A percentile compares a stretch with the other conserved stretches of the same genome.
phyloP scores from a whole-genome alignment of 2,888 invertebrate species.

The Tenthredo scrophulariae region DNA sequence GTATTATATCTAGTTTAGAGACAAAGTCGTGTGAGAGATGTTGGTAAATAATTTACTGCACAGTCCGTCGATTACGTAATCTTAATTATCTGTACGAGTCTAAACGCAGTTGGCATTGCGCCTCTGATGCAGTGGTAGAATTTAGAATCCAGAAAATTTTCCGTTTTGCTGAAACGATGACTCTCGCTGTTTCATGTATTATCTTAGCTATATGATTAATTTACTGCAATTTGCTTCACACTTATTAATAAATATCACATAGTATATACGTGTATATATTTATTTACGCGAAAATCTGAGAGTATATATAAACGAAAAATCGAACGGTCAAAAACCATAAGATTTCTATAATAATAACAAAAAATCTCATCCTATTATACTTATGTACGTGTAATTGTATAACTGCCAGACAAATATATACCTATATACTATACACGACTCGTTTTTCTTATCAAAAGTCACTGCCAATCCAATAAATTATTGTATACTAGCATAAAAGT shows the following conservation, averaged over 20 bases:
- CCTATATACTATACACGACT: not conserved
- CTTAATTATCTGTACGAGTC: not conserved
- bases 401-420: not conserved
- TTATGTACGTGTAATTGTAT: not conserved
- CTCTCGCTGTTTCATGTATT: no score
- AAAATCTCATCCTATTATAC: not conserved
- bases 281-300: no score
- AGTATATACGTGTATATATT: no score
- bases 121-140: not conserved
- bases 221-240: no score
- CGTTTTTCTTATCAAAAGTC: not conserved
- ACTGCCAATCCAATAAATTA: not conserved
- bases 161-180: not conserved
- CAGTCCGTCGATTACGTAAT: constrained; percentile 21
- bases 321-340: no score
- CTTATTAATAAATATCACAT: no score
- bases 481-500: not conserved
- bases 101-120: constrained; percentile 42
- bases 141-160: constrained; percentile 25
- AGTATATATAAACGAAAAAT: no score
- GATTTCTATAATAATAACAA: not conserved
- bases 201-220: no score
- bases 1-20: no score
- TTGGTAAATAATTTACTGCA: not conserved
- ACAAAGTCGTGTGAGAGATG: not conserved